Conservation (phyloP, 1,140 invertebrate genomes). For the Zaprionus taronus region DNA sequence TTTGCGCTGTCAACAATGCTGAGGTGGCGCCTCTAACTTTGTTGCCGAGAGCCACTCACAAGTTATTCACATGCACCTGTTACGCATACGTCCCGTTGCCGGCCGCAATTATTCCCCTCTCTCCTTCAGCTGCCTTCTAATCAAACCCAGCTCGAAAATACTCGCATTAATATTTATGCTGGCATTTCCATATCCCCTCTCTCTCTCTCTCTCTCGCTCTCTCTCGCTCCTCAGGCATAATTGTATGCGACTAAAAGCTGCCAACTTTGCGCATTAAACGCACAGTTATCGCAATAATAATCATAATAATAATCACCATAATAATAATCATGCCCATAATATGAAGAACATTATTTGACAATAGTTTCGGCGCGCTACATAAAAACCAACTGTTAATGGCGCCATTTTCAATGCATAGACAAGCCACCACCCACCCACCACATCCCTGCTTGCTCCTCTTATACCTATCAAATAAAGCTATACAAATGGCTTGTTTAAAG, state of each 20-base stretch:
- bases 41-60: constrained; percentile 68
- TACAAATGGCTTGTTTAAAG: constrained; percentile 26
- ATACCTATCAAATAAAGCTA: background rate
- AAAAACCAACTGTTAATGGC: constrained; percentile 71
- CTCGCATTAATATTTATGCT: constrained; percentile 47
- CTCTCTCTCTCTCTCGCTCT: background rate
- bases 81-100: constrained; percentile 39
- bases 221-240: constrained; percentile 32
- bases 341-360: constrained; percentile 73
- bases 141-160: background rate
- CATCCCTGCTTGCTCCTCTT: background rate
- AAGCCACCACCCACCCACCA: background rate
- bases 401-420: constrained; percentile 54
- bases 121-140: constrained; percentile 37
- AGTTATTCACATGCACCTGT: constrained; percentile 63
- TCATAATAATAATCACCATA: constrained; percentile 37
- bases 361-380: constrained; percentile 66
- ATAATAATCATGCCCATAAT: constrained; percentile 45
- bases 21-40: constrained; percentile 67
- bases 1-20: constrained; percentile 76
- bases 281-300: constrained; percentile 57
- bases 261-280: constrained; percentile 69
- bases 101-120: constrained; percentile 42
- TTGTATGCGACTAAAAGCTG: constrained; percentile 73
- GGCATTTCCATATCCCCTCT: background rate